phyloP scores from a whole-genome alignment of 2,797 vertebrate genomes.

The Cheracebus regulus region DNA sequence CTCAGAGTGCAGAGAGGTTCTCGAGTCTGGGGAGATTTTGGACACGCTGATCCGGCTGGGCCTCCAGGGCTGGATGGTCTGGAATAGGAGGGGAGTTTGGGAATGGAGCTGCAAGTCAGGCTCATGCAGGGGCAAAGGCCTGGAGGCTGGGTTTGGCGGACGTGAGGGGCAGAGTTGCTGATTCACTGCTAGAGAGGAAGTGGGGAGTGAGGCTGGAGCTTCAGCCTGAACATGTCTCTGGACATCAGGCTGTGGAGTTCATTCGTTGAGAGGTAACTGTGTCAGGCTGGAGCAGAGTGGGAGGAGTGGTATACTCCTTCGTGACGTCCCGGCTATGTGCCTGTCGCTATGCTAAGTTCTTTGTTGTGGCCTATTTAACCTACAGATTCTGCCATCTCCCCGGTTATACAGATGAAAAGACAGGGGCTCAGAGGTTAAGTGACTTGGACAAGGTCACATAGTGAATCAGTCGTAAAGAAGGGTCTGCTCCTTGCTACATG shows the following conservation, averaged over 20 bases:
- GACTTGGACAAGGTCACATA: not conserved
- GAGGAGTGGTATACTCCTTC: not conserved
- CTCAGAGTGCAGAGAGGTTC: not conserved
- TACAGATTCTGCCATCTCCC: fast-evolving
- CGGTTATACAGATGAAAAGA: not conserved
- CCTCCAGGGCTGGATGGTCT: not conserved
- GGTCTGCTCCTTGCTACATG: not conserved
- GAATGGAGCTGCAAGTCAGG: fast-evolving
- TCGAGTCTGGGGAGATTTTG: not conserved
- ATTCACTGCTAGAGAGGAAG: not conserved
- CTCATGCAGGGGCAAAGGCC: fast-evolving
- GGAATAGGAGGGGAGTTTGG: fast-evolving
- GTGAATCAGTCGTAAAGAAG: not conserved
- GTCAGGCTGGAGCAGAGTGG: not conserved
- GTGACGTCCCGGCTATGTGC: not conserved
- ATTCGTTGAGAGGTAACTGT: not conserved
- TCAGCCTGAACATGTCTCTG: fast-evolving
- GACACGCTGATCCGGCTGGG: not conserved
- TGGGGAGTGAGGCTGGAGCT: not conserved
- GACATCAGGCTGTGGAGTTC: not conserved
- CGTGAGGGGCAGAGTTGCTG: not conserved
- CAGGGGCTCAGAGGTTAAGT: not conserved
- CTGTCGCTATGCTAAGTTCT: no score
- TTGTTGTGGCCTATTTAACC: fast-evolving
- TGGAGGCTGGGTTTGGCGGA: not conserved